Conservation (phyloP, 2,888 invertebrate genomes). For the Heteromurus nitidus region DNA sequence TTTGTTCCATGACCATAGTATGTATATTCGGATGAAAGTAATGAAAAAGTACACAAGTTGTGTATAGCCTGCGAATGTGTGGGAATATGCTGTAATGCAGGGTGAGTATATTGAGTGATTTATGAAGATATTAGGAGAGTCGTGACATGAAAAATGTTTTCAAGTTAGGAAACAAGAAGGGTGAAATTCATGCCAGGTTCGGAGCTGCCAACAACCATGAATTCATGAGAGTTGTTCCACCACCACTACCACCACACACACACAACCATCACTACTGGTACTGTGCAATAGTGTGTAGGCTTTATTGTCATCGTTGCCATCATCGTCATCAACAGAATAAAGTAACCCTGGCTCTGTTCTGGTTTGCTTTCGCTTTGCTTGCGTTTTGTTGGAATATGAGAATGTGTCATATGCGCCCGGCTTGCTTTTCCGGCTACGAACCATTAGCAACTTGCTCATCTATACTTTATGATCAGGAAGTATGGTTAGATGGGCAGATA, state of each 20-base stretch:
- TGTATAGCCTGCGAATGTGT: slow-evolving; percentile 29
- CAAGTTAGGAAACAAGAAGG: slow-evolving; percentile 55
- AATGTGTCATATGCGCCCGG: slow-evolving; percentile 39
- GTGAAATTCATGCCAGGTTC: slow-evolving; percentile 55
- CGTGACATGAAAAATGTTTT: slow-evolving; percentile 60
- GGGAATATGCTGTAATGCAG: slow-evolving; percentile 40
- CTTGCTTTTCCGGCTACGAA: slow-evolving; percentile 26
- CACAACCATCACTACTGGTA: slow-evolving; percentile 7
- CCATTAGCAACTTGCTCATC: slow-evolving; percentile 46
- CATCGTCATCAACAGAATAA: slow-evolving; percentile 10
- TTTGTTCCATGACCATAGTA: too few relatives aligned
- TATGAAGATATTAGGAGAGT: slow-evolving; percentile 56
- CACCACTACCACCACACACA: background rate
- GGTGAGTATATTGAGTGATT: slow-evolving; percentile 54
- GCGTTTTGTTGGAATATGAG: slow-evolving; percentile 41
- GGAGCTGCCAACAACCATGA: slow-evolving; percentile 53
- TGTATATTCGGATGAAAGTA: too few relatives aligned
- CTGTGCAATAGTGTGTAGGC: too few relatives aligned
- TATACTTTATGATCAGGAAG: slow-evolving; percentile 40
- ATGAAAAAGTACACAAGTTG: slow-evolving; percentile 1
- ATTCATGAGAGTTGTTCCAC: slow-evolving; percentile 8
- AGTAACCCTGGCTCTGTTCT: background rate
- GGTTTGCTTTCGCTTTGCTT: background rate
- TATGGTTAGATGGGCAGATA: background rate
- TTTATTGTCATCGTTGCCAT: slow-evolving; percentile 28